Evolutionary conservation across 37 sponge, comb jelly and placozoan species (phyloP).

Genomic region (Oscarella lobularis): DNA sequence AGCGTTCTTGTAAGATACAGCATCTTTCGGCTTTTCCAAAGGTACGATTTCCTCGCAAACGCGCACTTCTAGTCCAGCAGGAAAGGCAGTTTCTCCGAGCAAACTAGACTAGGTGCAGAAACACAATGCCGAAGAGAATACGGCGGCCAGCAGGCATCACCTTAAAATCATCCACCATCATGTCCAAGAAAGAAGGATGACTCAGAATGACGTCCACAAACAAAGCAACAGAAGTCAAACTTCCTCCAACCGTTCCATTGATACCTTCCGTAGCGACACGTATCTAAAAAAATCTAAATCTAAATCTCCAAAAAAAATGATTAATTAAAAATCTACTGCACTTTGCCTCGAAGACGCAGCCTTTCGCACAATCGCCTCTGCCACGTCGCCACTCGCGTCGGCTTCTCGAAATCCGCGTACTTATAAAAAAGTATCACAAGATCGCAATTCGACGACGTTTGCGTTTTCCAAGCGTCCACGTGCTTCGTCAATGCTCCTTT

Average conservation of each 20-base stretch:
- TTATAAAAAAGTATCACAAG: background rate
- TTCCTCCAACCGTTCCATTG: background rate
- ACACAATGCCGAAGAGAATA: too few relatives aligned
- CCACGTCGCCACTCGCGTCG: background rate
- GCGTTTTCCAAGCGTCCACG: background rate
- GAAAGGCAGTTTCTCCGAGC: background rate
- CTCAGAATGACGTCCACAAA: background rate
- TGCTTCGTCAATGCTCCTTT: background rate
- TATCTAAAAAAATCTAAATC: background rate
- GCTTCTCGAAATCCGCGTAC: background rate
- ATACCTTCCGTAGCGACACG: background rate
- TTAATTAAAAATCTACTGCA: background rate
- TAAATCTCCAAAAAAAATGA: background rate
- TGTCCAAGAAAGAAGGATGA: background rate
- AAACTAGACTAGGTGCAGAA: too few relatives aligned
- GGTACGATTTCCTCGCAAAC: background rate
- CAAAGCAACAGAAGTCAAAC: background rate
- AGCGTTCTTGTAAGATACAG: too few relatives aligned
- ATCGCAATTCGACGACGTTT: background rate
- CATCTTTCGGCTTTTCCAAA: too few relatives aligned
- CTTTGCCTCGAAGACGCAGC: background rate
- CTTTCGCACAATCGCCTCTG: background rate
- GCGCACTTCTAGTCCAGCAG: background rate
- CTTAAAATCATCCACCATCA: background rate
- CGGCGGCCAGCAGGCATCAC: too few relatives aligned